Conservation (phyloP, 1,140 invertebrate genomes). For the Plodia interpunctella region DNA sequence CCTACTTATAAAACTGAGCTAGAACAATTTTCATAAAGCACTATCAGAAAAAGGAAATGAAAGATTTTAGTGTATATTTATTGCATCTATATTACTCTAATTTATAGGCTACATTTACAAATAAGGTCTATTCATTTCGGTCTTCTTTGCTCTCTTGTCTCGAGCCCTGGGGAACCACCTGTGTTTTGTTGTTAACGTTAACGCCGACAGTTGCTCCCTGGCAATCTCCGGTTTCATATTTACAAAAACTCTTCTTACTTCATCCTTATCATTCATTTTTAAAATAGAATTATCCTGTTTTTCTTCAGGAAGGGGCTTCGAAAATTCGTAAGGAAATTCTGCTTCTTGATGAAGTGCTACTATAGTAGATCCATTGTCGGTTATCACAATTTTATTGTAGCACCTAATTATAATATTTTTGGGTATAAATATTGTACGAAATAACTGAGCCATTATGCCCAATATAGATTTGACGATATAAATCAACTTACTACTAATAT, state of each 20-base stretch:
- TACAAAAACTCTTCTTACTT: slow-evolving; percentile 81
- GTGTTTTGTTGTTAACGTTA: slow-evolving; percentile 89
- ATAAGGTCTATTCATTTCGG: slow-evolving; percentile 83
- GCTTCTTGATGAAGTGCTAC: slow-evolving; percentile 92
- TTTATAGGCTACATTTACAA: slow-evolving; percentile 75
- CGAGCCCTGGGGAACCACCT: slow-evolving; percentile 86
- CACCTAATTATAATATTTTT: slow-evolving; percentile 33
- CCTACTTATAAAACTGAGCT: too few relatives aligned
- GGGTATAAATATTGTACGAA: slow-evolving; percentile 23
- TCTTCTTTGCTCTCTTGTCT: slow-evolving; percentile 82
- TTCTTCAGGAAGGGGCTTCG: slow-evolving; percentile 82
- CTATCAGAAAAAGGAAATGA: too few relatives aligned
- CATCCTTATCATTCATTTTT: slow-evolving; percentile 79
- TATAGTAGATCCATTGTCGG: slow-evolving; percentile 85
- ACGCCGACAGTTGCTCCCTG: slow-evolving; percentile 82
- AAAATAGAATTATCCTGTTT: slow-evolving; percentile 74
- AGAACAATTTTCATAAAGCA: too few relatives aligned
- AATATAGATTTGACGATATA: not conserved
- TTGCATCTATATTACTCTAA: not conserved
- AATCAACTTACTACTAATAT: slow-evolving; percentile 5
- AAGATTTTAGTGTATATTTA: not conserved
- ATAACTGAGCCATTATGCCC: slow-evolving; percentile 49
- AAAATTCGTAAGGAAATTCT: slow-evolving; percentile 90
- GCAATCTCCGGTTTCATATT: slow-evolving; percentile 79
- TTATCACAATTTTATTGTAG: slow-evolving; percentile 79